Evolutionary conservation across 2,888 invertebrate genomes (phyloP).

Genomic region (Cybosia mesomella): DNA sequence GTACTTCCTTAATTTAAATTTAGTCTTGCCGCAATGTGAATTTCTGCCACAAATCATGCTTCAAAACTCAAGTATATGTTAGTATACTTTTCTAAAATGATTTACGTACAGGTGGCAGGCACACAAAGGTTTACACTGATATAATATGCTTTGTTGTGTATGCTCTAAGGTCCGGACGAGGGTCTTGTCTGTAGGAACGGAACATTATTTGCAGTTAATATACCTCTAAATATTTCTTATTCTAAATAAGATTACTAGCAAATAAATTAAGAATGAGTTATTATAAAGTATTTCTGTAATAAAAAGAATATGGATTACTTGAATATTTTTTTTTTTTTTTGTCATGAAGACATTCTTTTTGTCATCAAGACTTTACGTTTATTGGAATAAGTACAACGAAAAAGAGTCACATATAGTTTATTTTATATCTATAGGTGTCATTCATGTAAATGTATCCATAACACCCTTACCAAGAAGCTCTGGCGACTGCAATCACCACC

Average conservation of each 20-base stretch:
- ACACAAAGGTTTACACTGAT: slow-evolving; percentile 1
- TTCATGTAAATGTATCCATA: too few relatives aligned
- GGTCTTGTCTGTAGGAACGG: not conserved
- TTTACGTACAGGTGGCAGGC: not conserved
- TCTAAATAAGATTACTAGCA: not conserved
- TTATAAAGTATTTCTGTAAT: not conserved
- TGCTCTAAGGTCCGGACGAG: not conserved
- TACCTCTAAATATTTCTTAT: not conserved
- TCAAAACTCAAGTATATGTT: not conserved
- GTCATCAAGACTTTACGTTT: too few relatives aligned
- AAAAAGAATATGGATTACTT: not conserved
- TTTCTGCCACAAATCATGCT: not conserved
- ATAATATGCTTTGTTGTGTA: not conserved
- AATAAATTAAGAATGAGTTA: not conserved
- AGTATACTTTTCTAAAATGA: not conserved
- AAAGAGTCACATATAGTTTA: too few relatives aligned
- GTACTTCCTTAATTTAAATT: not conserved
- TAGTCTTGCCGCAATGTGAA: not conserved
- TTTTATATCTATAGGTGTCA: too few relatives aligned
- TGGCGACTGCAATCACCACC: not conserved
- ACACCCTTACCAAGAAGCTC: not conserved
- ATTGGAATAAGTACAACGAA: too few relatives aligned
- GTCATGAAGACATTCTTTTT: not conserved
- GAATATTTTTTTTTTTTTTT: not conserved
- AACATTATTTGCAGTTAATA: slow-evolving; percentile 5